phyloP scores from a whole-genome alignment of 2,797 vertebrate genomes.

The Stomatorhinus walkeri region DNA sequence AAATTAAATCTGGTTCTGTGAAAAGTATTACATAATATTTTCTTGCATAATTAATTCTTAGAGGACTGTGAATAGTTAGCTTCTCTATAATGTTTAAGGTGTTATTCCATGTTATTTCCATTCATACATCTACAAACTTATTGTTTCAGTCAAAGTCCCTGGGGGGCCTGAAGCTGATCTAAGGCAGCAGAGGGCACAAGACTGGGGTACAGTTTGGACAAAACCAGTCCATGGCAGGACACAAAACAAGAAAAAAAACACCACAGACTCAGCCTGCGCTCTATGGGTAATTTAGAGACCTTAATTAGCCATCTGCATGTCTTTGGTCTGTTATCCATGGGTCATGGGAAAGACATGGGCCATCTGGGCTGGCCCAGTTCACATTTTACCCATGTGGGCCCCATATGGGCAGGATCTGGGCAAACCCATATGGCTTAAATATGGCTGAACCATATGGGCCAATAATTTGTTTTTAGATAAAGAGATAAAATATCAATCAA shows the following conservation, averaged over 20 bases:
- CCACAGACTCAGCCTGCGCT: not conserved
- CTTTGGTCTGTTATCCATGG: not conserved
- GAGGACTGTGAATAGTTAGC: not conserved
- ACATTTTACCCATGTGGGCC: too few relatives aligned
- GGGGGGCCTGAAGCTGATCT: not conserved
- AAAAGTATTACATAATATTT: not conserved
- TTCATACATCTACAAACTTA: not conserved
- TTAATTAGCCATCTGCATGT: not conserved
- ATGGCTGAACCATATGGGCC: too few relatives aligned
- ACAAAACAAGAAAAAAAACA: not conserved
- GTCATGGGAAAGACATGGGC: too few relatives aligned
- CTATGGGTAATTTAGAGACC: not conserved
- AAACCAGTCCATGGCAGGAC: not conserved
- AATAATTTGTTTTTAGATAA: too few relatives aligned
- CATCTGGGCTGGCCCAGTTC: too few relatives aligned
- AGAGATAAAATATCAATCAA: too few relatives aligned
- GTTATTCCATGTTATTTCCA: not conserved
- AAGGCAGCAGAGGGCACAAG: not conserved
- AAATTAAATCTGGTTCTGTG: not conserved
- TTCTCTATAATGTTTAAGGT: not conserved
- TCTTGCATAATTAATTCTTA: not conserved
- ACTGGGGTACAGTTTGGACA: not conserved
- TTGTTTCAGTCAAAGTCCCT: not conserved
- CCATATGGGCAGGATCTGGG: too few relatives aligned
- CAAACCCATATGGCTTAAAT: too few relatives aligned